Base-by-base conservation (phyloP, 2,888 invertebrate genomes). In the Apamea epomidion region DNA sequence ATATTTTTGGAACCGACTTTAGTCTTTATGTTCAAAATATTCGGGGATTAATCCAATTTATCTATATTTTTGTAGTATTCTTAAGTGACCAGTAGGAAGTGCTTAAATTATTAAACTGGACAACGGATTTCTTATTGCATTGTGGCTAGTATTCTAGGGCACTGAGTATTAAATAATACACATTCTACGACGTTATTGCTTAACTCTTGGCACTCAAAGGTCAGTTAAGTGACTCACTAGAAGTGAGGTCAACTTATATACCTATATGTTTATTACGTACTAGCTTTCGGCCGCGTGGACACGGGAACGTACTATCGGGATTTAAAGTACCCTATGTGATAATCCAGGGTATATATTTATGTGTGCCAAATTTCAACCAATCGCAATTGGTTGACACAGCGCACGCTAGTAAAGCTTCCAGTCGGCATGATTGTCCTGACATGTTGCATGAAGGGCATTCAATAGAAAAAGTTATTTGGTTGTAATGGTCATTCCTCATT, bases 131-230 rank as follows among this genome's bases (percentile, higher is more conserved):
- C 12, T 76, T 51, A 78, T 54, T n/a, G 18, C 18, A 42, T 21
- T 10, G 25, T 37, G 21, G 29, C 10, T 45, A 42, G 29, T 14
- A 29, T 6, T 65, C 21, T 32, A 65, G 16, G 18, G 32, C 7
- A 65, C 7, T n/a, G 48, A 48, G 7, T n/a, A 21, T 16, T 18
- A 32, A 60, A 32, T 37, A 16, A 54, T 21, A 3, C 14, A 14
- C n/a, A 48, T 58, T 80, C 12, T 21, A 45, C 12, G 18, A 45
- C n/a, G 7, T 32, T 32, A 58, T 60, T 54, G 21, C 21, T 21
- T 32, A 80, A 80, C n/a, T 79, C 18, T 32, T 42, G 32, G 18
- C 67, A 67, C 45, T n/a, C 45, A 29, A 6, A n/a, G 45, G 54
- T 42, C 65, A 65, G 42, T 51, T 25, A 51, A 12, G 7, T 78